Base-by-base conservation (phyloP, 2,888 invertebrate species). In the Drosophila subsilvestris region DNA sequence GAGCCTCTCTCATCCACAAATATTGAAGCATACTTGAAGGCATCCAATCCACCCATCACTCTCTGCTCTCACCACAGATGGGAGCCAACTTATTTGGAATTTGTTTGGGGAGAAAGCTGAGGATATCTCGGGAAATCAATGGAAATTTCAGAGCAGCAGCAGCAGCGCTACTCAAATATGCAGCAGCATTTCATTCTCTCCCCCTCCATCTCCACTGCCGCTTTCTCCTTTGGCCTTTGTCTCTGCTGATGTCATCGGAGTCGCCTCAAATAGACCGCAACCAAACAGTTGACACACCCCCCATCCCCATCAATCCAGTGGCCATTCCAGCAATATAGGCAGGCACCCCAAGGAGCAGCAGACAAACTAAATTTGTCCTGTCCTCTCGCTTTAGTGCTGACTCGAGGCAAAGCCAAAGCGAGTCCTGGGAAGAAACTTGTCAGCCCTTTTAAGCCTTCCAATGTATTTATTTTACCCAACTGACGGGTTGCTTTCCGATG, bases 171-270 rank as follows among this genome's bases (percentile, higher is more conserved):
- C 49, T 25, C 68, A 62, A 62, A 74, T 67, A 62, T 68, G 67
- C 62, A 75, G 58, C 43, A 71, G 61, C 44, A 45, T 32, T 54
- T 55, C 25, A 20, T 22, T 20, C n/a, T 55, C 55, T 9, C 20
- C 32, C 18, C 12, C 20, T 5, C 29, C 9, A 7, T 14, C 29
- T 27, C 44, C 20, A n/a, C n/a, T 53, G 12, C 1, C 27, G 20
- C 25, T 17, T 22, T 9, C n/a, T 22, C 6, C 37, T 27, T 25
- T 18, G 25, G n/a, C 22, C 20, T 58, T 48, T 54, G 59, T 68
- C 47, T 54, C 27, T 71, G 86, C 81, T 86, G 84, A 86, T 86
- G 86, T 86, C 81, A 81, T 82, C 70, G 68, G 47, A 50, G 59
- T 70, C 47, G 62, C 69, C 49, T 72, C 63, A 83, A 73, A 71